A percentile compares a stretch with the other conserved stretches of the same genome.
Conservation (phyloP, 2,888 invertebrate genomes). For the Esperia sulphurella region DNA sequence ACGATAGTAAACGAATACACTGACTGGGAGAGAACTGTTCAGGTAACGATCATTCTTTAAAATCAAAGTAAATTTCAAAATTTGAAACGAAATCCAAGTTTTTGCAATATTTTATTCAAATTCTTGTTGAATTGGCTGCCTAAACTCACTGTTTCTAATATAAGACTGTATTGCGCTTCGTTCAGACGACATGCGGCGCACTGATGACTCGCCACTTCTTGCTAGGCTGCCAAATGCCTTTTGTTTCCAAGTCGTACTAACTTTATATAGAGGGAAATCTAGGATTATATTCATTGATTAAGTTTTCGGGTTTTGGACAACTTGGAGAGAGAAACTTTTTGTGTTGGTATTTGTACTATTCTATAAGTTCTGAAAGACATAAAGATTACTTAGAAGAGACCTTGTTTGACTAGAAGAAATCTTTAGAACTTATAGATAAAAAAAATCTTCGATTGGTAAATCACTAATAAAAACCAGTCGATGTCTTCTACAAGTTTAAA, state of each 20-base stretch:
- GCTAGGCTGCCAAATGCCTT: constrained; percentile 16
- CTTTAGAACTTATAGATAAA: too few relatives aligned
- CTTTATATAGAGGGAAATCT: constrained; percentile 1
- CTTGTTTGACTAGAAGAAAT: too few relatives aligned
- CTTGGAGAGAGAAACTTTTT: neutral
- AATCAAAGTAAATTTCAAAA: too few relatives aligned
- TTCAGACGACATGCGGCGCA: constrained; percentile 9
- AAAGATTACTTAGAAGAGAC: too few relatives aligned
- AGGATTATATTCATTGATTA: constrained; percentile 11
- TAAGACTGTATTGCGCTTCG: constrained; percentile 7
- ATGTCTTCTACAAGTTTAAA: too few relatives aligned
- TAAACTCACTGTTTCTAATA: constrained; percentile 9
- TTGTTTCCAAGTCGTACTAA: constrained; percentile 12
- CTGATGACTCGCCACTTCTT: constrained; percentile 15
- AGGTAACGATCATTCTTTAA: constrained; percentile 39
- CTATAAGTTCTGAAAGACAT: too few relatives aligned
- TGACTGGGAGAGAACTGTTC: constrained; percentile 95
- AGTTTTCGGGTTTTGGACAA: constrained; percentile 4
- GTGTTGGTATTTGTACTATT: too few relatives aligned
- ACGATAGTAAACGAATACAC: constrained; percentile 98
- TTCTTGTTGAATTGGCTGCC: neutral
- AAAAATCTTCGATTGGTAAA: too few relatives aligned
- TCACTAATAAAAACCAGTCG: too few relatives aligned
- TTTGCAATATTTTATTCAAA: neutral
- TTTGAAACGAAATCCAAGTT: too few relatives aligned